A percentile compares a stretch with the other conserved stretches of the same genome.
Evolutionary conservation across 2,888 invertebrate genomes (phyloP).

Genomic region (Sclerodermus sp.): DNA sequence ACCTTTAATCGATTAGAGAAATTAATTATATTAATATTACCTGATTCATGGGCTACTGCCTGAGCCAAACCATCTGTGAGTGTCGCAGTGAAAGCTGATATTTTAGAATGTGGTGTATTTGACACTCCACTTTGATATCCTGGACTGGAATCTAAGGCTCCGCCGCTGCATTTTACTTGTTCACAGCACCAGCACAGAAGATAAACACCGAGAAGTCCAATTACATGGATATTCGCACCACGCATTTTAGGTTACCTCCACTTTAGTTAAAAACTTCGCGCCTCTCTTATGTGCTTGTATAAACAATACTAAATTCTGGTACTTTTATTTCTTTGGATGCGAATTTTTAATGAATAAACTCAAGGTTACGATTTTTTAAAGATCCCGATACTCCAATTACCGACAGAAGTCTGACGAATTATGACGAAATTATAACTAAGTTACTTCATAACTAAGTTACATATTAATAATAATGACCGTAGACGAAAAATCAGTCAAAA

Average conservation of each 20-base stretch:
- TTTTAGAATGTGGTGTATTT: slow-evolving; percentile 37
- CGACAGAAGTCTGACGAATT: no score
- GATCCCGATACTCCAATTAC: no score
- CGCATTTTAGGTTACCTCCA: slow-evolving; percentile 54
- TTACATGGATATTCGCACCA: slow-evolving; percentile 45
- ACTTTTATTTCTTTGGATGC: slow-evolving; percentile 25
- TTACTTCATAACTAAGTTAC: slow-evolving; percentile 25
- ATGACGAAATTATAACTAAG: slow-evolving; percentile 21
- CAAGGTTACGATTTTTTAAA: slow-evolving; percentile 40
- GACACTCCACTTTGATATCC: slow-evolving; percentile 34
- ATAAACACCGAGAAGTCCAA: slow-evolving; percentile 39
- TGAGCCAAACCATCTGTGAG: slow-evolving; percentile 64
- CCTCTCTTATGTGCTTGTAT: slow-evolving; percentile 11
- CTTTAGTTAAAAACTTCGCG: slow-evolving; percentile 16
- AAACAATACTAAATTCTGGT: slow-evolving; percentile 17
- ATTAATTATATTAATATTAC: no score
- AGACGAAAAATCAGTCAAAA: slow-evolving; percentile 10
- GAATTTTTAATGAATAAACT: slow-evolving; percentile 20
- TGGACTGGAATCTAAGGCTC: slow-evolving; percentile 48
- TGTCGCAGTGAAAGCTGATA: slow-evolving; percentile 45
- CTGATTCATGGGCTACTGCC: slow-evolving; percentile 64
- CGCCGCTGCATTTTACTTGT: slow-evolving; percentile 47
- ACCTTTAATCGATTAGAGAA: no score
- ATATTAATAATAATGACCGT: slow-evolving; percentile 26
- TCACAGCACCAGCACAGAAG: slow-evolving; percentile 41